Percentiles rank a stretch among this genome's conserved stretches.
Evolutionary conservation across 2,113 vertebrate genomes (phyloP).

Genomic region (Oophaga pumilio): DNA sequence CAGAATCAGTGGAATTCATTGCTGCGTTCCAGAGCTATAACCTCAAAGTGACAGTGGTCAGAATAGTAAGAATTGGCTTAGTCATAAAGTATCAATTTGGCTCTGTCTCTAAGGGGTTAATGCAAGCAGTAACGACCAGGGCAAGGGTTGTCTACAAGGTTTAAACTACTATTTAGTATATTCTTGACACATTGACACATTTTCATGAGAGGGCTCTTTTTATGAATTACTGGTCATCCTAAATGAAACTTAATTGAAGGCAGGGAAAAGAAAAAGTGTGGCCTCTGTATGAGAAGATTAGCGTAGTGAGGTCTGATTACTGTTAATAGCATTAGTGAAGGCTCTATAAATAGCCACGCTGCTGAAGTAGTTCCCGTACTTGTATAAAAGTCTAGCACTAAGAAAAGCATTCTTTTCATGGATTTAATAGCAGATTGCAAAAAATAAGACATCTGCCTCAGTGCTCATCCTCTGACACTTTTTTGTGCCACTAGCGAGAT

Average conservation of each 20-base stretch:
- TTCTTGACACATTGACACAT: not conserved
- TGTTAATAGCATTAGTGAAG: constrained; percentile 18
- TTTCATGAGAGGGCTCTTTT: not conserved
- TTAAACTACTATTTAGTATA: not conserved
- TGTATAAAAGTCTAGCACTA: not conserved
- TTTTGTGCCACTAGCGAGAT: not conserved
- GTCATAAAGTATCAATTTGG: too few relatives aligned
- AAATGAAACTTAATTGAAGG: constrained; percentile 13
- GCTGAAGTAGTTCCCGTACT: not conserved
- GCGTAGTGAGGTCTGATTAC: not conserved
- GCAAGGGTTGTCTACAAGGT: too few relatives aligned
- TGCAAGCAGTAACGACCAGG: too few relatives aligned
- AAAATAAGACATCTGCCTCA: not conserved
- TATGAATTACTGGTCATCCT: not conserved
- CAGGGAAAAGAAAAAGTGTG: not conserved
- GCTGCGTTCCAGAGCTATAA: too few relatives aligned
- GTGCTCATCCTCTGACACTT: constrained; percentile 5
- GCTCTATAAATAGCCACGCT: not conserved
- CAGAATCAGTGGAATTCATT: too few relatives aligned
- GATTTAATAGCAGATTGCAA: constrained; percentile 15
- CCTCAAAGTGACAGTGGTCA: too few relatives aligned
- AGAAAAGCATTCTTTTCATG: not conserved
- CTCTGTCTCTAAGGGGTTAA: too few relatives aligned
- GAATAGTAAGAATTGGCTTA: too few relatives aligned
- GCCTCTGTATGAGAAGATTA: constrained; percentile 9